These are phyloP conservation scores for Lepidochrysops patricia DNA, from an alignment of 2,888 invertebrate species.

Conservation along the genomic window DNA sequence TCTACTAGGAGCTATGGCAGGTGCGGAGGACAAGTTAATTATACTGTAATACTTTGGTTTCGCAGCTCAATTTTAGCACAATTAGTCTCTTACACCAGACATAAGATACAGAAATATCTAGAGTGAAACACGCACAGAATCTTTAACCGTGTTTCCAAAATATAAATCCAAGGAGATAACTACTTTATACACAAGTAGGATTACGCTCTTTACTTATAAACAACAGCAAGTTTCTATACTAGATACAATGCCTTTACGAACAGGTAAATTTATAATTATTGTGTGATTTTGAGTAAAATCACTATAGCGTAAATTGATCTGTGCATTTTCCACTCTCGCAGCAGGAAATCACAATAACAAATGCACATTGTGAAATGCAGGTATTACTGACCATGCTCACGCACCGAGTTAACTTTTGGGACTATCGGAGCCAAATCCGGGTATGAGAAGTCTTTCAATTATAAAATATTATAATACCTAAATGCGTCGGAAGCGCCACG, in stretches of 20 bases:
- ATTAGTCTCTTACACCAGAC: constrained; percentile 38
- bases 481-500: constrained; percentile 49
- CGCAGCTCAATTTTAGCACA: neutral
- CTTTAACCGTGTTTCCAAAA: constrained; percentile 42
- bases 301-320: constrained; percentile 22
- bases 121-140: constrained; percentile 58
- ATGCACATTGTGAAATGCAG: constrained; percentile 65
- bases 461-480: constrained; percentile 71
- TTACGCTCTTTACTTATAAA: neutral
- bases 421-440: constrained; percentile 69
- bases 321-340: constrained; percentile 48
- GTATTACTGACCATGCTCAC: constrained; percentile 54
- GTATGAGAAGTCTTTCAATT: constrained; percentile 73
- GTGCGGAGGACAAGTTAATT: neutral
- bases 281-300: constrained; percentile 1
- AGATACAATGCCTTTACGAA: neutral
- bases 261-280: neutral
- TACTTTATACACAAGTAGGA: constrained; percentile 17
- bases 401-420: constrained; percentile 64
- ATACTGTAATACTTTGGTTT: neutral
- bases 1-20: neutral
- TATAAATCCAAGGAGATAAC: constrained; percentile 35
- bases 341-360: constrained; percentile 52
- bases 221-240: neutral
- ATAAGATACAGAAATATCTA: constrained; percentile 43